Evolutionary conservation across 2,113 vertebrate species (phyloP), one percentile per base, ranked within the genome.

Genomic region (Maccullochella peelii): DNA sequence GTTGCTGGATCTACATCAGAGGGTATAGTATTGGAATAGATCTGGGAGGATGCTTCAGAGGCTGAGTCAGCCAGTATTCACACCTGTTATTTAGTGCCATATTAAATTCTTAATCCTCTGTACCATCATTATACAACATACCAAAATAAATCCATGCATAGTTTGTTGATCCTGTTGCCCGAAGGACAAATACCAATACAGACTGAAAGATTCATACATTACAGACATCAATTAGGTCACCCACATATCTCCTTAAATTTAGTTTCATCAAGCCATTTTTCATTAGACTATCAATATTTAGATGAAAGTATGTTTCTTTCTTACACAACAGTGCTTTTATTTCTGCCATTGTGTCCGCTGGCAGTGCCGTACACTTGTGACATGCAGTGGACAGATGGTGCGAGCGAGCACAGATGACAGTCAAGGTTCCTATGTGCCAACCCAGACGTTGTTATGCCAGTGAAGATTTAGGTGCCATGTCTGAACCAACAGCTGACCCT

Each of bases 81-180:
- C 94, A 94, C 94, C 93, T 93, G 94, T 93, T 94, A 90, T 92
- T 94, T 92, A 93, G 86, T 76, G 83, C 62, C 80, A 63, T 89
- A 88, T 94, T 95, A 90, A 91, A 93, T 89, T 92, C 82, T 79
- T 87, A 79, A 89, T 93, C 91, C 83, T 71, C 83, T 78, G 50
- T 81, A 78, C 87, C 83, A 80, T 93, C 92, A 85, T 93, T 94
- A 91, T 77, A 92, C 93, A 91, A 88, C 90, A 87, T 84, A 85
- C 86, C 90, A 87, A 91, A 95, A 93, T 91, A 93, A 93, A 88
- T 88, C 78, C 0, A 3, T 14, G 58, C 81, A 79, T 88, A 87
- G 83, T 71, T 74, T 78, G 69, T 72, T 88, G 87, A 91, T 82
- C 83, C 66, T 63, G 12, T 73, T 62, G 65, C 74, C 23, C 20